phyloP scores from a whole-genome alignment of 2,113 vertebrate genomes.

The Hemiprocne comata region DNA sequence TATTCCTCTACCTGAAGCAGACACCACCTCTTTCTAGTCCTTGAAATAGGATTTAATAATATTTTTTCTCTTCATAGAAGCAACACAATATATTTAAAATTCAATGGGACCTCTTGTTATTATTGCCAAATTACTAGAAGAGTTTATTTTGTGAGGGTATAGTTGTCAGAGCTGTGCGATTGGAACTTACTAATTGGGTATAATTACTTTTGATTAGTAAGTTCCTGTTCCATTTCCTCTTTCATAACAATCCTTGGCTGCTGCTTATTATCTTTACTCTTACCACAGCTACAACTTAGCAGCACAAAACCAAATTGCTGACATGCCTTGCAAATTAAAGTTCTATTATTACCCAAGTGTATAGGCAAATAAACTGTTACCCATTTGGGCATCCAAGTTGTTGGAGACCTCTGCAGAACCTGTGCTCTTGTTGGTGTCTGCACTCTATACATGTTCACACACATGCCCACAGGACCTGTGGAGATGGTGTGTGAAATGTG shows the following conservation, averaged over 20 bases:
- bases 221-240: conserved; percentile 30
- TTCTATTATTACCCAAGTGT: neutral
- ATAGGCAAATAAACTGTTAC: neutral
- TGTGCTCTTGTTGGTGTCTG: accelerated
- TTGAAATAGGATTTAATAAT: neutral
- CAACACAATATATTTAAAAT: neutral
- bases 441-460: neutral
- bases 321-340: neutral
- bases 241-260: neutral
- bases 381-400: neutral
- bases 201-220: conserved; percentile 17
- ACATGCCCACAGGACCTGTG: accelerated
- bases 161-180: neutral
- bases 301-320: neutral
- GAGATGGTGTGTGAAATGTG: neutral
- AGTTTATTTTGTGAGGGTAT: neutral
- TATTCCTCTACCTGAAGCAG: neutral
- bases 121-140: neutral
- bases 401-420: neutral
- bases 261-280: neutral
- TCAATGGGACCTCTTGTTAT: neutral
- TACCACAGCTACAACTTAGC: neutral
- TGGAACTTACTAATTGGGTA: neutral
- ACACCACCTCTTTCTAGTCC: too few species aligned
- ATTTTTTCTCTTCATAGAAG: neutral